These are phyloP conservation scores for Epinotia demarniana DNA, from an alignment of 2,888 invertebrate species.

Conservation along the genomic window DNA sequence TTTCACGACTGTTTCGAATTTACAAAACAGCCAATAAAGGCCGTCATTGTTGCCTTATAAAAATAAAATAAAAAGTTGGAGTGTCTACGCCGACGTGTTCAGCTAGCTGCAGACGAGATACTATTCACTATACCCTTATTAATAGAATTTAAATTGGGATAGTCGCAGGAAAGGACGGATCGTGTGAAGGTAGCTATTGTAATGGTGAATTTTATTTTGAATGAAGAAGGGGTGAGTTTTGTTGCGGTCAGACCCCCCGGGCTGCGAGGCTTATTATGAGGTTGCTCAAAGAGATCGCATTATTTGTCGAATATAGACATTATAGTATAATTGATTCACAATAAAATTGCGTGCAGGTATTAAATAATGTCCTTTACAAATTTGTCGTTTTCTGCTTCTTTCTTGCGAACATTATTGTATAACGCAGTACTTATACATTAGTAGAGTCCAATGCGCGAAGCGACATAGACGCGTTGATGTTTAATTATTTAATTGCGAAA, in stretches of 20 bases:
- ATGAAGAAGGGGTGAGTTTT: conserved; percentile 61
- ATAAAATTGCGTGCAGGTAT: neutral
- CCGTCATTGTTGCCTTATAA: conserved; percentile 71
- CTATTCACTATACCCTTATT: conserved; percentile 16
- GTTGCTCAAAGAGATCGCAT: conserved; percentile 45
- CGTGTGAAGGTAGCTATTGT: conserved; percentile 51
- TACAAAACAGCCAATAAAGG: conserved; percentile 80
- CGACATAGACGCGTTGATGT: no score
- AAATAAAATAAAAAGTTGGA: conserved; percentile 66
- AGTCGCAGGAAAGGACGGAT: neutral
- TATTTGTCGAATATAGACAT: neutral
- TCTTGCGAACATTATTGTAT: neutral
- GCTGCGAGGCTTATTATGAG: conserved; percentile 35
- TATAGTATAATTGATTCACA: neutral
- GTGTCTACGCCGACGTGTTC: conserved; percentile 55
- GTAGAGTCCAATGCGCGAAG: no score
- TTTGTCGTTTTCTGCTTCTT: neutral
- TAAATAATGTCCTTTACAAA: neutral
- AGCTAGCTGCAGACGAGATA: neutral
- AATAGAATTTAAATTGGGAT: conserved; percentile 24
- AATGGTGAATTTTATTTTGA: conserved; percentile 56
- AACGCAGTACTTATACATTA: neutral
- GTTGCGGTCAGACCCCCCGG: conserved; percentile 65
- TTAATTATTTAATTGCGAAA: no score
- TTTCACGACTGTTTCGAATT: conserved; percentile 76